Base-by-base conservation (phyloP, 2,113 vertebrate species). In the Turdus rufiventris region DNA sequence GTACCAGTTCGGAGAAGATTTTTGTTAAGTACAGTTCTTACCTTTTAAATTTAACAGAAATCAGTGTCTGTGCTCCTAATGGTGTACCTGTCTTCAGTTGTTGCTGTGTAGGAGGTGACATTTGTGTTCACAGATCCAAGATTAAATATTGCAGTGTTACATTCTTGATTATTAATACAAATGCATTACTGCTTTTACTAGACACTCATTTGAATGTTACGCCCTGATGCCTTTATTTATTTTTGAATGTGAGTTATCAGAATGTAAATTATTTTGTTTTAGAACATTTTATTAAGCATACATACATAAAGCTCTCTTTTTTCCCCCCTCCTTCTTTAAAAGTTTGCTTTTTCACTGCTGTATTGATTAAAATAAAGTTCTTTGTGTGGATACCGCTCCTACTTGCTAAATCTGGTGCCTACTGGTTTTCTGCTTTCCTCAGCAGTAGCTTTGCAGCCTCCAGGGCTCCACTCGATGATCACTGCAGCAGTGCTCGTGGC, bases 331-430 rank as follows among this genome's bases (percentile, higher is more conserved):
- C 34, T 68, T 2, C 73, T 77, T 91, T 47, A 71, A 83, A 85
- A 88, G 14, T 83, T 94, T 73, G 90, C 66, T 79, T 94, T 95
- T 93, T 67, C 80, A 88, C 34, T 77, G 82, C 88, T 96, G 29
- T 92, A 67, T 84, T 86, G 71, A 91, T 73, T 75, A 88, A 87
- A 96, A 94, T 96, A 97, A 97, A 97, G 60, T 77, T 92, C 26
- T 79, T 76, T 63, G 67, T 40, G 82, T 93, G 85, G 72, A 93
- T 91, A 73, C 45, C n/a, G 24, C 76, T 80, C 65, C 82, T 80
- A 0, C 63, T 80, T 93, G 75, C 60, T 88, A 65, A 91, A 67
- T 78, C n/a, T 80, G 85, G 10, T 85, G 82, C 48, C 72, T 80
- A 3, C 83, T 70, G 40, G 31, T 91, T 83, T 82, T 91, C 25